Evolutionary conservation across 2,797 vertebrate species (phyloP), one percentile per base, ranked within the genome.

Genomic region (Glossophaga mutica): DNA sequence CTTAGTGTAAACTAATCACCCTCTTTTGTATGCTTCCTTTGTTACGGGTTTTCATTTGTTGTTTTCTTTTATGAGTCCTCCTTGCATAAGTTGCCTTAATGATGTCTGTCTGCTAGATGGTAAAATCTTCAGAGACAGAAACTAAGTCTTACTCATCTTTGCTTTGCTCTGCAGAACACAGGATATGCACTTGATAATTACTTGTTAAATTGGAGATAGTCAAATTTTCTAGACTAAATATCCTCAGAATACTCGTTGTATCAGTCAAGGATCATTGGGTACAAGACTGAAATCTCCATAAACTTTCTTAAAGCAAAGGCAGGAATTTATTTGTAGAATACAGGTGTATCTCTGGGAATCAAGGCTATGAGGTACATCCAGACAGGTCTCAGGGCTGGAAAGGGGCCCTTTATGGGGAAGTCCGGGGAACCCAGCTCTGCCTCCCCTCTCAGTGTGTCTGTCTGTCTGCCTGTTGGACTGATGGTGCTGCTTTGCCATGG

Each of bases 161-260:
- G 26, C 34, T 73, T 92, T 6, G 0, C 48, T 82, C 55, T 48
- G 14, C 24, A 26, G 24, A 87, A 55, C 79, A 70, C 44, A 92
- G 87, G 82, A 22, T 46, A 42, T 50, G 8, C 14, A 46, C 73
- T 79, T 86, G 50, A 71, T 79, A 70, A 84, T 92, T 81, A 85
- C 34, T 70, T 88, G 67, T 95, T 90, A 29, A 88, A 42, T 68
- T 76, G 87, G 26, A 94, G 59, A 15, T 42, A 2, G 32, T 93
- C 39, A 70, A 1, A 59, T 76, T 83, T 87, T 88, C 44, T 78
- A 52, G 34, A 78, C 39, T 78, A n/a, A 92, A 48, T 78, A 73
- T 15, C 22, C 39, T 57, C 34, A 12, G 46, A 83, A 76, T 12
- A 70, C 34, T 90, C 34, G 3, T 21, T 87, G 59, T 90, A 18